Evolutionary conservation across 2,797 vertebrate genomes (phyloP), one percentile per base, ranked within the genome.

Genomic region (Micrastur ruficollis): DNA sequence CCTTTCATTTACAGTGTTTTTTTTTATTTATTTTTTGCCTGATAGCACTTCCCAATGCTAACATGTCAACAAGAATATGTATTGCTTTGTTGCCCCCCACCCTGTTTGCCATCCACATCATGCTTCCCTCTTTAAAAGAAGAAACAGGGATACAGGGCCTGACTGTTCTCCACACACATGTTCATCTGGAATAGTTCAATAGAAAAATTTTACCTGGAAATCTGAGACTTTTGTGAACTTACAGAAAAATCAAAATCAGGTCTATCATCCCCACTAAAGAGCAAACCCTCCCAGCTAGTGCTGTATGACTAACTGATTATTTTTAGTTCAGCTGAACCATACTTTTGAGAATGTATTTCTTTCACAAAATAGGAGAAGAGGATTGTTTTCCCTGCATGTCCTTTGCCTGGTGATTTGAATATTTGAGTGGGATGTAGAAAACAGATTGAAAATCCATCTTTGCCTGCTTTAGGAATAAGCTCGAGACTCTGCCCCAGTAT

Each of bases 21-120:
- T 71, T 36, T 23, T 53, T 18, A n/a, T 38, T 65, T 56, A 8
- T 62, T n/a, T 49, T 82, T 81, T 29, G 7, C 25, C 7, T 63
- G 27, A 52, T 14, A 34, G 6, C 17, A 34, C 42, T 83, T 92
- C 12, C 12, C 7, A 61, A 6, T 7, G 14, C n/a, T 72, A 68
- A 40, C 34, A 11, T 8, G 5, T 27, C 26, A 52, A 61, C 5
- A 68, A 82, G n/a, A 49, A 8, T 7, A 16, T 5, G 8, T 47
- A 21, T 40, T n/a, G 12, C 8, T 85, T 66, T 40, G 14, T 63
- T 85, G 14, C 1, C 10, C 2, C 1, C 2, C 3, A 9, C 8
- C 14, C 15, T 29, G 9, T 40, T 79, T 58, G 17, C 29, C 9
- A 5, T 23, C 8, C 1, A 0, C 27, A 21, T 44, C 14, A 16